Conservation (phyloP, 2,888 invertebrate genomes). For the Melanchra persicariae region DNA sequence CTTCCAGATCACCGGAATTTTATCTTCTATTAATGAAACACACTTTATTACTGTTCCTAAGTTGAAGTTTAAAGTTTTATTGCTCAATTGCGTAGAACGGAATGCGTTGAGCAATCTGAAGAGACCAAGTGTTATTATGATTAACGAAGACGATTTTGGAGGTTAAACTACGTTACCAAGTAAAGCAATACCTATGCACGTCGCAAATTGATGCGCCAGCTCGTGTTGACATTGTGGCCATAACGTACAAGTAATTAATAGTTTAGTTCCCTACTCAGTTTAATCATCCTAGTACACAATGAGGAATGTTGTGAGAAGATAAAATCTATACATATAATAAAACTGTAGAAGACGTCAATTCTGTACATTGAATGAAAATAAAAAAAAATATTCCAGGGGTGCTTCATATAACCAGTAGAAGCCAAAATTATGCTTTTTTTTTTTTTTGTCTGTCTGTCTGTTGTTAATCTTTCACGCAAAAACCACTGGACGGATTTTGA, state of each 20-base stretch:
- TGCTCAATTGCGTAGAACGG: constrained; percentile 13
- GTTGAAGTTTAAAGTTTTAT: constrained; percentile 7
- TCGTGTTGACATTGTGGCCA: constrained; percentile 16
- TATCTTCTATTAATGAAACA: constrained; percentile 25
- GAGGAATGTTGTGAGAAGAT: background rate
- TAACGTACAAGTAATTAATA: constrained; percentile 24
- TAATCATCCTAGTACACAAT: constrained; percentile 1
- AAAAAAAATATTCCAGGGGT: too few relatives aligned
- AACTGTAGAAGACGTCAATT: too few relatives aligned
- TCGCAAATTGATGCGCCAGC: constrained; percentile 22
- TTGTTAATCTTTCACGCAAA: too few relatives aligned
- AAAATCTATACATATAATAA: too few relatives aligned
- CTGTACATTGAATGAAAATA: too few relatives aligned
- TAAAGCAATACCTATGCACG: constrained; percentile 19
- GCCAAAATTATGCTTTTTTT: too few relatives aligned
- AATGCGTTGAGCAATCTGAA: constrained; percentile 44
- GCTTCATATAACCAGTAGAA: too few relatives aligned
- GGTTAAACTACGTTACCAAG: constrained; percentile 26
- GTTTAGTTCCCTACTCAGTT: background rate
- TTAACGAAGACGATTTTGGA: constrained; percentile 36
- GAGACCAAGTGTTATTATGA: constrained; percentile 43
- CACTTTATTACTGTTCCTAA: background rate
- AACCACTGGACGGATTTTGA: too few relatives aligned
- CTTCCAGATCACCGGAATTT: background rate
- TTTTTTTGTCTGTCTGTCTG: too few relatives aligned